phyloP scores from a whole-genome alignment of 2,888 invertebrate genomes.

The Deilephila porcellus region DNA sequence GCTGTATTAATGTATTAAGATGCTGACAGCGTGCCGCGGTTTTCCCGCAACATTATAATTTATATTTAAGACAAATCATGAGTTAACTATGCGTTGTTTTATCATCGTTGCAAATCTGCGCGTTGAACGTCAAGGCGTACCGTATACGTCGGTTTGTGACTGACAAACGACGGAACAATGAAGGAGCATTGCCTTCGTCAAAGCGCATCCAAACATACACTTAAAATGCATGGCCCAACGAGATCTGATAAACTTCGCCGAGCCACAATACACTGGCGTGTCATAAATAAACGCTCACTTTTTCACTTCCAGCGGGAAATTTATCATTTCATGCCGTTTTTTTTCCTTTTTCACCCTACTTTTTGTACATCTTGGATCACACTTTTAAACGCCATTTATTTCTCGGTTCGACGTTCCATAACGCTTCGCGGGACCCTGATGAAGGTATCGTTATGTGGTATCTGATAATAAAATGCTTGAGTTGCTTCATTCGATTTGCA shows the following conservation, averaged over 20 bases:
- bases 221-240: slow-evolving; percentile 67
- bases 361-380: slow-evolving; percentile 82
- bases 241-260: slow-evolving; percentile 74
- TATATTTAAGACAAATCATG: slow-evolving; percentile 16
- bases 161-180: slow-evolving; percentile 42
- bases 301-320: slow-evolving; percentile 76
- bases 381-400: slow-evolving; percentile 82
- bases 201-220: slow-evolving; percentile 60
- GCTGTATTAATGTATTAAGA: neutral
- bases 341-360: slow-evolving; percentile 67
- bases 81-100: slow-evolving; percentile 13
- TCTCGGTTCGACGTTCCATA: slow-evolving; percentile 72
- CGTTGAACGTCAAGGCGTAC: slow-evolving; percentile 30
- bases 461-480: slow-evolving; percentile 79
- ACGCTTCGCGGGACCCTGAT: slow-evolving; percentile 70
- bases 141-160: slow-evolving; percentile 24
- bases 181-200: slow-evolving; percentile 57
- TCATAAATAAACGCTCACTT: slow-evolving; percentile 82
- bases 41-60: slow-evolving; percentile 7
- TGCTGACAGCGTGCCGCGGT: neutral
- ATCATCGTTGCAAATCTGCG: slow-evolving; percentile 17
- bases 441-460: slow-evolving; percentile 76
- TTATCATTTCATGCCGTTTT: slow-evolving; percentile 80
- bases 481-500: slow-evolving; percentile 71
- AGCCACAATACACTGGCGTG: slow-evolving; percentile 68